A percentile compares a stretch with the other conserved stretches of the same genome.
Conservation (phyloP, 1,140 invertebrate genomes). For the Drosophila funebris region DNA sequence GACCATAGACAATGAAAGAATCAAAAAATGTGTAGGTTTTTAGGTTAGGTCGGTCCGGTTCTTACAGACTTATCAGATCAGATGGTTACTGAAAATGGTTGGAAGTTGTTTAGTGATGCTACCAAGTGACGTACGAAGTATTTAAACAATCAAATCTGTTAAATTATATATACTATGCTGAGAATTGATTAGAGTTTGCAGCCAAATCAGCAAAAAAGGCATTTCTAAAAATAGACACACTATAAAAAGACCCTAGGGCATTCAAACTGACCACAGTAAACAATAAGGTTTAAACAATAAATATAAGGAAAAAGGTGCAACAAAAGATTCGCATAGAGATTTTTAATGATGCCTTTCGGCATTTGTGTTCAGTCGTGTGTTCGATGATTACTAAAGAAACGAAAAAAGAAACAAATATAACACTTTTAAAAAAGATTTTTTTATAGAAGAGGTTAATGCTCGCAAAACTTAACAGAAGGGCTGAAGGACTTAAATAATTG, state of each 20-base stretch:
- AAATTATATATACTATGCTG: too few relatives aligned
- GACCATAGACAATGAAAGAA: background rate
- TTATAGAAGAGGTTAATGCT: constrained; percentile 28
- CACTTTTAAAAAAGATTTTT: background rate
- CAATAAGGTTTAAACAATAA: constrained; percentile 30
- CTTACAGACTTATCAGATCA: background rate
- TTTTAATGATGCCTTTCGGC: constrained; percentile 28
- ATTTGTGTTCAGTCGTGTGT: background rate
- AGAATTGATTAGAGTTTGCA: too few relatives aligned
- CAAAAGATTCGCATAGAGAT: constrained; percentile 5
- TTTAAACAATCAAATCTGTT: background rate
- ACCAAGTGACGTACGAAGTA: background rate
- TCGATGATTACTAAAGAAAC: background rate
- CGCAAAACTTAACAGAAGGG: background rate
- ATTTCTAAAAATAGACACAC: constrained; percentile 18
- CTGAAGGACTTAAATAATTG: background rate
- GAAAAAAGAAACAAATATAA: constrained; percentile 1
- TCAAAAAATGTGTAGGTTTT: background rate
- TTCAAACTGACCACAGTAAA: constrained; percentile 4
- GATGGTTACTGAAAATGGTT: too few relatives aligned
- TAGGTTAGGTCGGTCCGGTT: constrained; percentile 2
- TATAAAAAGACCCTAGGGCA: constrained; percentile 11
- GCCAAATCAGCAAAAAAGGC: constrained; percentile 5
- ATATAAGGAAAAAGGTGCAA: constrained; percentile 10
- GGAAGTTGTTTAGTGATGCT: background rate